These are phyloP conservation scores for Mastomys natalensis DNA, from an alignment of 2,113 vertebrate species.

Conservation along the genomic window DNA sequence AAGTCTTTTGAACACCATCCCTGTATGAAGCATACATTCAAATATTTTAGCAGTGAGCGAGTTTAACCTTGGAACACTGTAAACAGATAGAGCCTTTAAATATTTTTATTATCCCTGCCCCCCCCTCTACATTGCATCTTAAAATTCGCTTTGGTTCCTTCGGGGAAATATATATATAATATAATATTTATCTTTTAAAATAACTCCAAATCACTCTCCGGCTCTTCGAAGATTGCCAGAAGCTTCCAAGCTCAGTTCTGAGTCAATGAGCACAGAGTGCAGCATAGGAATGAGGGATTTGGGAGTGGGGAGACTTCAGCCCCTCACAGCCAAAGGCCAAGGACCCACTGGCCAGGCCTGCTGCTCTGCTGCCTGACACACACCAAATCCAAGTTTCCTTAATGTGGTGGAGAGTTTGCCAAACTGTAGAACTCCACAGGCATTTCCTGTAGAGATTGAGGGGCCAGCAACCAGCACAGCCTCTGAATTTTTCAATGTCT, in stretches of 20 bases:
- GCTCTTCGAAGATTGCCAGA: constrained; percentile 82
- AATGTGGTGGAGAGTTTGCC: constrained; percentile 84
- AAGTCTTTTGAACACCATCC: constrained; percentile 88
- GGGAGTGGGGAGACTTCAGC: neutral
- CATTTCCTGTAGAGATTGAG: constrained; percentile 87
- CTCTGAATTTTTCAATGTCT: constrained; percentile 77
- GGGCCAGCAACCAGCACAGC: constrained; percentile 81
- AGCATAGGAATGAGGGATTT: neutral
- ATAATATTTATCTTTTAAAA: constrained; percentile 88
- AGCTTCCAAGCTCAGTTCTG: constrained; percentile 79
- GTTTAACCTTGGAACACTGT: constrained; percentile 87
- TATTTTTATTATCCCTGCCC: constrained; percentile 81
- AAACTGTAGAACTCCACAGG: constrained; percentile 85
- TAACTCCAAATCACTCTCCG: constrained; percentile 85
- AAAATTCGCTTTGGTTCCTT: constrained; percentile 89
- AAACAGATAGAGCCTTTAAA: constrained; percentile 92
- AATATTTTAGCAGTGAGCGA: constrained; percentile 87
- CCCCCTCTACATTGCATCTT: constrained; percentile 78
- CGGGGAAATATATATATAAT: constrained; percentile 90
- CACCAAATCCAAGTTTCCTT: constrained; percentile 85
- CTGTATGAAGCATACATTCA: constrained; percentile 92
- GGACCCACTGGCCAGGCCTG: constrained; percentile 40
- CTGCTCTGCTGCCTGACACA: constrained; percentile 74
- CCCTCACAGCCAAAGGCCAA: neutral
- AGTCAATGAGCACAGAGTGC: constrained; percentile 32